phyloP scores from a whole-genome alignment of 92 coral and sea anemone genomes.

The Heteractis magnifica region DNA sequence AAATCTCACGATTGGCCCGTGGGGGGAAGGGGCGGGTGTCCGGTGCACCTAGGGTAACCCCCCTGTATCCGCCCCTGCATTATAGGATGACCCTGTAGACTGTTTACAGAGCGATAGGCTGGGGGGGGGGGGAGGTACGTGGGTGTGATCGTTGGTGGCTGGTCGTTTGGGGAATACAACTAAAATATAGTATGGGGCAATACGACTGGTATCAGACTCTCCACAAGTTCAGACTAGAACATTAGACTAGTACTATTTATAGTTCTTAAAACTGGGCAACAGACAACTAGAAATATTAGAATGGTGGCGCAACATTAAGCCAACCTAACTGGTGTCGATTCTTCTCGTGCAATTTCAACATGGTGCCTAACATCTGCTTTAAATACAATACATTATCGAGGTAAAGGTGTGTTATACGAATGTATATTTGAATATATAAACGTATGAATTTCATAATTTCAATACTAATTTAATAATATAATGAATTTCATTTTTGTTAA shows the following conservation, averaged over 20 bases:
- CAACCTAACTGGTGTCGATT: conserved; percentile 3
- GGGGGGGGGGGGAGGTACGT: neutral
- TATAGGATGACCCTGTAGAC: too few relatives aligned
- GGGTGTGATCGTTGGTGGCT: neutral
- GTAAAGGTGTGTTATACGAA: neutral
- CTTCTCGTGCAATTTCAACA: neutral
- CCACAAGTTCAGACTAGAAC: too few relatives aligned
- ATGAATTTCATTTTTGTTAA: neutral
- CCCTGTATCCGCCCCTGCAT: too few relatives aligned
- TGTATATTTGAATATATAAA: conserved; percentile 8
- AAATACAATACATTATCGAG: neutral
- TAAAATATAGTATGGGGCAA: too few relatives aligned
- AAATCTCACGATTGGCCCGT: too few relatives aligned
- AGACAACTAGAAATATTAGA: neutral
- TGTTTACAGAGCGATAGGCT: too few relatives aligned
- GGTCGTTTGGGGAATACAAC: too few relatives aligned
- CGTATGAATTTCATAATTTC: conserved; percentile 21
- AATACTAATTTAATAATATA: conserved; percentile 14
- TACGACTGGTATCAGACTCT: too few relatives aligned
- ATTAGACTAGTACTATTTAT: too few relatives aligned
- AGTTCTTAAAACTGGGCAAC: too few relatives aligned
- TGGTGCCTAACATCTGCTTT: neutral
- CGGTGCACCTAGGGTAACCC: too few relatives aligned
- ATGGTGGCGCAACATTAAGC: neutral
- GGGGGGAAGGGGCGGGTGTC: too few relatives aligned